Base-by-base conservation (phyloP, 2,797 vertebrate species). In the Scarus forsteni region DNA sequence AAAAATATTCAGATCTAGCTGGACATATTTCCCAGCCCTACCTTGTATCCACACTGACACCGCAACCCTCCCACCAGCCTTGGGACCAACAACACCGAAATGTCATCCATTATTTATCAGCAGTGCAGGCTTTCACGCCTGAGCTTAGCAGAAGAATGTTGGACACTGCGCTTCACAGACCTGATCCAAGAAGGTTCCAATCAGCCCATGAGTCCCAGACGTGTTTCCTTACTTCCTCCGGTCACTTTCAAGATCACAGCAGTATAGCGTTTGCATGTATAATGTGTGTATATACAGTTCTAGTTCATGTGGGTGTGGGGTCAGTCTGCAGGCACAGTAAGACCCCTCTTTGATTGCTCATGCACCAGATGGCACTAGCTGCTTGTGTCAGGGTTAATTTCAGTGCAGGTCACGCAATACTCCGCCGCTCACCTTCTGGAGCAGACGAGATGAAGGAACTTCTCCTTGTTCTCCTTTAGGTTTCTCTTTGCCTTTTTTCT, bases 51-150 rank as follows among this genome's bases (percentile, higher is more conserved):
- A 40, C 57, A 58, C 36, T 60, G 51, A 76, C 53, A 69, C 56
- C 53, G 34, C 36, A 49, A 8, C 14, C 54, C 54, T 46, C 14
- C 39, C 46, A 18, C 48, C 15, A 52, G 43, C 66, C 35, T 10
- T 53, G 61, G 52, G 45, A 65, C 66, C 70, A 60, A 74, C 81
- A 83, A 57, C 70, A 60, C 72, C 74, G 71, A 72, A 88, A 73
- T 36, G 52, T 16, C 53, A 85, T 91, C 83, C 81, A 92, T 92
- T 90, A 90, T 90, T 90, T 71, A 92, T 81, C 50, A 87, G 83
- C 81, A 64, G 85, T 75, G 87, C 83, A 79, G 79, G 75, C 80
- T 85, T 87, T 84, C 71, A 80, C 62, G 51, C 73, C 70, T 52
- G 53, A 59, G 81, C 66, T 66, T 50, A 75, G 73, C 70, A 74